Conservation (phyloP, 2,113 vertebrate genomes). For the Galemys pyrenaicus region DNA sequence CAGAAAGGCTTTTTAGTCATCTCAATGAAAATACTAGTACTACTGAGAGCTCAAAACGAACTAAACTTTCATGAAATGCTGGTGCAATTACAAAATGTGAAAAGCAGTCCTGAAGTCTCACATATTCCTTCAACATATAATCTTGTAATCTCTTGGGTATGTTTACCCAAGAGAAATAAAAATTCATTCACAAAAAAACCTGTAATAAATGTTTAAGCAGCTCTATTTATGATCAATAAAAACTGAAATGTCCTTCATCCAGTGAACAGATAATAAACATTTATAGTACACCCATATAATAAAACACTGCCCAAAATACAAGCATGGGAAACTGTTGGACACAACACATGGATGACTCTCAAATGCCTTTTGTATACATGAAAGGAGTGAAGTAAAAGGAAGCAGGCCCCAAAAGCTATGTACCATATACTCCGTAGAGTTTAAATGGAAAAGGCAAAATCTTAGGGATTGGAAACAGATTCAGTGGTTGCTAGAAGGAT, state of each 20-base stretch:
- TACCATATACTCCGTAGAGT: neutral
- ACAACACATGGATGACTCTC: neutral
- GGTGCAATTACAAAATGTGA: neutral
- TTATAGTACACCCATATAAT: neutral
- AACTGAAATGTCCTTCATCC: neutral
- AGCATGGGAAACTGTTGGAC: neutral
- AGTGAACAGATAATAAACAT: neutral
- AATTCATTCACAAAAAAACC: constrained; percentile 6
- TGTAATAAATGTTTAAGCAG: neutral
- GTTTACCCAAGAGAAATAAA: constrained; percentile 8
- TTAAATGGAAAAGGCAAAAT: neutral
- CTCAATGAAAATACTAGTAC: neutral
- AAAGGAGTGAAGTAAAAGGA: constrained; percentile 13
- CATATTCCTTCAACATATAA: neutral
- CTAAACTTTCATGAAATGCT: neutral
- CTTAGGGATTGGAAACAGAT: neutral
- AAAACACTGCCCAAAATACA: neutral
- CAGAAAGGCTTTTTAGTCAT: neutral
- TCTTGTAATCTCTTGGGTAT: neutral
- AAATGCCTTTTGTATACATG: neutral
- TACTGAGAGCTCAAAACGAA: neutral
- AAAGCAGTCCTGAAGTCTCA: neutral
- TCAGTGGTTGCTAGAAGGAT: neutral
- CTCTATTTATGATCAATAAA: neutral
- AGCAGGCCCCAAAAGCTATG: neutral